These are phyloP conservation scores for Phania funesta DNA, from an alignment of 2,888 invertebrate genomes.

Conservation along the genomic window DNA sequence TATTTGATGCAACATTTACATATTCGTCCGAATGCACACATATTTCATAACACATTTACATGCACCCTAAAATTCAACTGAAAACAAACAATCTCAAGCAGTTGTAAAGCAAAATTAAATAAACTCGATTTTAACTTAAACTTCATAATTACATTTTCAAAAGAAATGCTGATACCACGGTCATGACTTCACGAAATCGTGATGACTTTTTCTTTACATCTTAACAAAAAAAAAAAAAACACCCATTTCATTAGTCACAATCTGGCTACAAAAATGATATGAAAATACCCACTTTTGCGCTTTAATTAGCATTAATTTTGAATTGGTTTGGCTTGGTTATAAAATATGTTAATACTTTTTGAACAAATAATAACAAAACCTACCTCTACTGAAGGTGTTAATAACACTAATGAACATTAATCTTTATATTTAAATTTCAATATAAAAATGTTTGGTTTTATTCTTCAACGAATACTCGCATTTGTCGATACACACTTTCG, in stretches of 20 bases:
- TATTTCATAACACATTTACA: no score
- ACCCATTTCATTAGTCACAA: neutral
- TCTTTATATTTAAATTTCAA: constrained; percentile 16
- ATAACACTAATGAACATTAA: constrained; percentile 36
- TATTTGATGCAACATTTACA: no score
- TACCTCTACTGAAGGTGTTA: constrained; percentile 3
- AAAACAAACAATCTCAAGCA: no score
- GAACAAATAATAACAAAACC: constrained; percentile 11
- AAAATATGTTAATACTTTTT: constrained; percentile 15
- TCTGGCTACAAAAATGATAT: neutral
- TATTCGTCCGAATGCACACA: no score
- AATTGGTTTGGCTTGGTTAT: constrained; percentile 10
- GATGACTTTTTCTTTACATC: constrained; percentile 16
- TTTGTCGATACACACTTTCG: neutral
- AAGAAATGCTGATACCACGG: neutral
- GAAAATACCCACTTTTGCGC: neutral
- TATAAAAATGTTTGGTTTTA: neutral
- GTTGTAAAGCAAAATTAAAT: no score
- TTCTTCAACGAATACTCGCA: neutral
- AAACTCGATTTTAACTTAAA: no score
- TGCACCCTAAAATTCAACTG: no score
- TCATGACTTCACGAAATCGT: constrained; percentile 22
- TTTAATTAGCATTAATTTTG: constrained; percentile 26
- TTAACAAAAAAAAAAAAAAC: no score
- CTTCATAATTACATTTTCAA: neutral